These are phyloP conservation scores for Lottia scabra DNA, from an alignment of 2,888 invertebrate species.

Conservation along the genomic window DNA sequence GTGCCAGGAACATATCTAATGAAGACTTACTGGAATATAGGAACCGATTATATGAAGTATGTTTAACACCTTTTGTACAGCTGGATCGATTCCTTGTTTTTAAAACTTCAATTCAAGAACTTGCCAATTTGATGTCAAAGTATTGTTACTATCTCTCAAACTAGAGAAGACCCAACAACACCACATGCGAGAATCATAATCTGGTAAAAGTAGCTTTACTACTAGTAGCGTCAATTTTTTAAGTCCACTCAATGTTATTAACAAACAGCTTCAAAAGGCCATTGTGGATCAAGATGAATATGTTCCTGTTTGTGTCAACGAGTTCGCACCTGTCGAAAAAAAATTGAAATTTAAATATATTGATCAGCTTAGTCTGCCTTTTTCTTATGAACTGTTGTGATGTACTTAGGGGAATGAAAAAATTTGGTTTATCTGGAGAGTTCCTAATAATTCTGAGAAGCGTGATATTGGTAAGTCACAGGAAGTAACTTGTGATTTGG, in stretches of 20 bases:
- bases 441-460: background rate
- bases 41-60: background rate
- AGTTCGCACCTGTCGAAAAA: slow-evolving; percentile 9
- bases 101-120: background rate
- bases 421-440: slow-evolving; percentile 12
- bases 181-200: background rate
- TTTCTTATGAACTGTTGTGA: background rate
- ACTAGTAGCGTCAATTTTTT: background rate
- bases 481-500: background rate
- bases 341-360: background rate
- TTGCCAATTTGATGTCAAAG: background rate
- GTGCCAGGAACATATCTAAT: no score
- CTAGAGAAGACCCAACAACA: background rate
- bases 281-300: slow-evolving; percentile 2
- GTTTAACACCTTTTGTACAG: background rate
- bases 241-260: background rate
- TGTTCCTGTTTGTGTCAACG: slow-evolving; percentile 14
- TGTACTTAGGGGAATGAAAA: background rate
- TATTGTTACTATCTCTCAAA: background rate
- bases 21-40: background rate
- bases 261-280: slow-evolving; percentile 4
- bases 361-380: background rate
- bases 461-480: background rate
- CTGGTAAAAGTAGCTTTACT: slow-evolving; percentile 1
- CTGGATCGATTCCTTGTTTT: background rate